Evolutionary conservation across 2,888 invertebrate species (phyloP).

Genomic region (Cephus spinipes): DNA sequence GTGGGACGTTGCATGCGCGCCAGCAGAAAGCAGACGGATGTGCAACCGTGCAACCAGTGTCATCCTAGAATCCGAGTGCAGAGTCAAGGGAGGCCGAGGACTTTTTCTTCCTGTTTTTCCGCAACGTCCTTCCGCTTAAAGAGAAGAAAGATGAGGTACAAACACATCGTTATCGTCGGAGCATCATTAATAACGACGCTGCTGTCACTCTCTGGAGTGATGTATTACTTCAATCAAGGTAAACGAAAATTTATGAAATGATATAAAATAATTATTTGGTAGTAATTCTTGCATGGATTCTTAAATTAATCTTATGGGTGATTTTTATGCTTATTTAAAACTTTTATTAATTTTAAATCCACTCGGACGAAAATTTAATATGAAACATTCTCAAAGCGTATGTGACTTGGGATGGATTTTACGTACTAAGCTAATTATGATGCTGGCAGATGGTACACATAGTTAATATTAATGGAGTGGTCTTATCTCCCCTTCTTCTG

Average conservation of each 20-base stretch:
- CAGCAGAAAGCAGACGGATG: conserved; percentile 30
- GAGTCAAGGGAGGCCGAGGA: conserved; percentile 15
- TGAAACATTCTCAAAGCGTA: neutral
- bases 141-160: conserved; percentile 50
- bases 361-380: neutral
- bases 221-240: conserved; percentile 63
- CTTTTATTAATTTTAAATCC: neutral
- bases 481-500: neutral
- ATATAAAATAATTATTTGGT: neutral
- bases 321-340: neutral
- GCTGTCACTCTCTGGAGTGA: conserved; percentile 49
- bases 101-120: neutral
- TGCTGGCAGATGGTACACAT: neutral
- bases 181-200: conserved; percentile 47
- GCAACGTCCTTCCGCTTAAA: neutral
- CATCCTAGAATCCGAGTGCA: conserved; percentile 33
- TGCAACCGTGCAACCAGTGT: conserved; percentile 41
- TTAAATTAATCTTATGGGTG: neutral
- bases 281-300: neutral
- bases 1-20: conserved; percentile 32
- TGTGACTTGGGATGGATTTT: neutral
- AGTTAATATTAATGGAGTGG: conserved; percentile 6
- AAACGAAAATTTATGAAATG: conserved; percentile 23
- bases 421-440: neutral
- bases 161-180: conserved; percentile 51